Conservation (phyloP, 1,140 invertebrate species). For the Euura saliciscinereae region DNA sequence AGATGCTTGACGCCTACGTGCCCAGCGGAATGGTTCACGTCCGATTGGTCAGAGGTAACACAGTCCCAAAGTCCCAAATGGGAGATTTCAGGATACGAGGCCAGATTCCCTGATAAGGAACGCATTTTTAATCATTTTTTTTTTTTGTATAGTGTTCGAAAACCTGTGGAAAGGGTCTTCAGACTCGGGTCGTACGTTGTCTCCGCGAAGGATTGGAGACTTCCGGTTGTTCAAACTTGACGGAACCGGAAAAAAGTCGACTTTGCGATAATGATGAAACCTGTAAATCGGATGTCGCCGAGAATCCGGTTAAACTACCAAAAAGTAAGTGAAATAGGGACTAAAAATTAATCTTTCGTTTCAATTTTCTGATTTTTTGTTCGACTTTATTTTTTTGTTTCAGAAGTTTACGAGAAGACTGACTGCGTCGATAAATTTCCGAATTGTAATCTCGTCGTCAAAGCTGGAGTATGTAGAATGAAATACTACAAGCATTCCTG, state of each 20-base stretch:
- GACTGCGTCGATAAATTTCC: slow-evolving; percentile 75
- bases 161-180: slow-evolving; percentile 62
- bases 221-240: slow-evolving; percentile 32
- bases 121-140: too few species aligned
- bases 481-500: slow-evolving; percentile 83
- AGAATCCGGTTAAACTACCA: slow-evolving; percentile 33
- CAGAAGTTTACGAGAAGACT: slow-evolving; percentile 37
- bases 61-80: too few species aligned
- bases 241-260: slow-evolving; percentile 33
- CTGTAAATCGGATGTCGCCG: slow-evolving; percentile 23
- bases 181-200: slow-evolving; percentile 64
- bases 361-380: background rate
- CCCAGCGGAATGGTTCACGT: background rate
- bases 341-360: slow-evolving; percentile 20
- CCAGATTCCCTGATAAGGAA: too few species aligned
- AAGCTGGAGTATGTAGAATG: slow-evolving; percentile 80
- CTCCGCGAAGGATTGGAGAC: slow-evolving; percentile 29
- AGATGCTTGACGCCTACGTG: background rate
- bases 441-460: slow-evolving; percentile 78
- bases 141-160: slow-evolving; percentile 51
- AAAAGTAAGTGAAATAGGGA: slow-evolving; percentile 39
- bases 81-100: too few species aligned
- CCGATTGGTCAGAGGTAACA: slow-evolving; percentile 15
- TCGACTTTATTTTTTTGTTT: background rate
- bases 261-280: slow-evolving; percentile 41